Conservation (phyloP, 2,888 invertebrate species). For the Trilocha varians region DNA sequence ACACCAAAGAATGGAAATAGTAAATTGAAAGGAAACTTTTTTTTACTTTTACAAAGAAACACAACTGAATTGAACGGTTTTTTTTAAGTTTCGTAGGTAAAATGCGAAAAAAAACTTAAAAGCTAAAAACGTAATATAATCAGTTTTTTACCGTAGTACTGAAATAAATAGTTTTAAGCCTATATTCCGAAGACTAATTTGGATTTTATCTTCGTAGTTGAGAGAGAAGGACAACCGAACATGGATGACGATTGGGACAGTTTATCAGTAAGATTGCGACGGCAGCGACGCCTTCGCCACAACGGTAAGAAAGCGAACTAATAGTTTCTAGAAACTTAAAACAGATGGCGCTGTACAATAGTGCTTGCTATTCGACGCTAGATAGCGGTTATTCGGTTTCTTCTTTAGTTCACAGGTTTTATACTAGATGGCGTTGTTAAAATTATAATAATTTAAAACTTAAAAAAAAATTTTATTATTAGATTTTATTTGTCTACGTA, state of each 20-base stretch:
- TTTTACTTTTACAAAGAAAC: too few relatives aligned
- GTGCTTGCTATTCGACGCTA: not conserved
- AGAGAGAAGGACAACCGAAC: constrained; percentile 74
- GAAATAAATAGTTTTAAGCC: too few relatives aligned
- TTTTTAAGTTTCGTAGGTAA: too few relatives aligned
- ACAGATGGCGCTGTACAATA: constrained; percentile 12
- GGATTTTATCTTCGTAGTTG: constrained; percentile 43
- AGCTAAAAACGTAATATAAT: not conserved
- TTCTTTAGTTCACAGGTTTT: constrained; percentile 8
- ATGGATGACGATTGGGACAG: constrained; percentile 87
- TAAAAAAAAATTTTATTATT: too few relatives aligned
- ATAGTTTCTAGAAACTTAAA: too few relatives aligned
- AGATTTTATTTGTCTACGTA: too few relatives aligned
- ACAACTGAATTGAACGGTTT: too few relatives aligned
- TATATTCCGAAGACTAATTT: too few relatives aligned
- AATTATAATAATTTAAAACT: not conserved
- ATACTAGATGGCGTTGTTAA: constrained; percentile 18
- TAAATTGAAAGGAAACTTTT: too few relatives aligned
- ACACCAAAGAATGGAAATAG: too few relatives aligned
- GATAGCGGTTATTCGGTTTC: constrained; percentile 12
- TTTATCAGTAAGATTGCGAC: constrained; percentile 82
- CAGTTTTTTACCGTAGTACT: too few relatives aligned
- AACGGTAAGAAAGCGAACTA: constrained; percentile 43
- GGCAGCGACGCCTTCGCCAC: constrained; percentile 70
- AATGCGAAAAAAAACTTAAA: not conserved